Base-by-base conservation (phyloP, 2,797 vertebrate genomes). In the Pelochelys cantorii region DNA sequence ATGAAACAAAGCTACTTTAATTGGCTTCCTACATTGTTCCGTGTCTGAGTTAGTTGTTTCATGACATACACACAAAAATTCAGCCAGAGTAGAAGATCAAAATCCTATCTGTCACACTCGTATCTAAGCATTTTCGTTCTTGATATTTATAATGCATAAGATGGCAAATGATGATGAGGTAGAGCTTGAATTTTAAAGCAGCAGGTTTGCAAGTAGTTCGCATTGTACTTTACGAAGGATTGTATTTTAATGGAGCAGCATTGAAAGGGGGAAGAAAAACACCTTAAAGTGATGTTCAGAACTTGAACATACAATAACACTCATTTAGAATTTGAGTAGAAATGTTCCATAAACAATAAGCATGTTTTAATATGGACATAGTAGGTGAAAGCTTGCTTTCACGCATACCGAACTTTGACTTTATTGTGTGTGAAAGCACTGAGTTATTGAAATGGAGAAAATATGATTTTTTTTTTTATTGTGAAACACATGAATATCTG, bases 111-210 rank as follows among this genome's bases (percentile, higher is more conserved):
- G 23, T 27, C 71, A 48, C 23, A 12, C 2, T 75, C 6, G 85
- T 88, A 55, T 68, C 87, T 89, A 81, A 23, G 71, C 84, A 11
- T 71, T 79, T 86, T 17, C 79, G 42, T 88, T 83, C 59, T 81
- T 55, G 23, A 34, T 75, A 86, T 91, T 56, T 95, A 74, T 88
- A 92, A 55, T n/a, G 57, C 57, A 78, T 79, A 79, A 94, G 90
- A 80, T 62, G 3, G 74, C 93, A 93, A 90, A 84, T 87, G 37
- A 27, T 42, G 27, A 25, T 42, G 29, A 93, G 83, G 29, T 5
- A 0, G 42, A 11, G 42, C 79, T 94, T 93, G 62, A 11, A 6
- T 48, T 86, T 94, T 86, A 92, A 81, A 29, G 2, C 34, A 81
- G 17, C 54, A 81, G 79, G 56, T 81, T 59, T 90, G 17, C 68